Conservation (phyloP, 23 tunicate species). For the Phallusia fumigata region DNA sequence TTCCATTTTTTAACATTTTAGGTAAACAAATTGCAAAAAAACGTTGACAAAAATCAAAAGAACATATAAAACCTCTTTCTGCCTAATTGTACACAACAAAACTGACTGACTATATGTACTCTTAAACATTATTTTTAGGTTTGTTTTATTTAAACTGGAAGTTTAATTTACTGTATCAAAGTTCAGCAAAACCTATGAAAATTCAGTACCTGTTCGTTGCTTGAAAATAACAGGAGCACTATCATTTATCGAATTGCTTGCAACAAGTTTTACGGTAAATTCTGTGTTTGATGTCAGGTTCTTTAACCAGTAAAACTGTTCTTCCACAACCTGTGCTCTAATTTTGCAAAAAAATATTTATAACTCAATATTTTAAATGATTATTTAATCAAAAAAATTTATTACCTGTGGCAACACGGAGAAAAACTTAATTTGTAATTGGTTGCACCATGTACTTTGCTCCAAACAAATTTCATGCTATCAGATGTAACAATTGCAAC, state of each 20-base stretch:
- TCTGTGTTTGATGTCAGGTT: constrained; percentile 1
- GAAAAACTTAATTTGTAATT: not conserved
- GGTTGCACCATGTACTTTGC: not conserved
- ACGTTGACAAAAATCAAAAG: too few species aligned
- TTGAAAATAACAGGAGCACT: not conserved
- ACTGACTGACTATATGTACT: too few species aligned
- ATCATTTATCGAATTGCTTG: not conserved
- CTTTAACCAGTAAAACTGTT: not conserved
- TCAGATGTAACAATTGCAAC: not conserved
- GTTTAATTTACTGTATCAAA: too few species aligned
- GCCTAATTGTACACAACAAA: too few species aligned
- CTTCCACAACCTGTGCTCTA: not conserved
- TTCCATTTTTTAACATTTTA: too few species aligned
- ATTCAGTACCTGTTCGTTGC: not conserved
- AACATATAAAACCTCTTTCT: too few species aligned
- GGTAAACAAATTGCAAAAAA: too few species aligned
- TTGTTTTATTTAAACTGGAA: too few species aligned
- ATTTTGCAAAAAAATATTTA: not conserved
- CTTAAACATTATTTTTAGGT: too few species aligned
- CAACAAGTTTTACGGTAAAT: not conserved
- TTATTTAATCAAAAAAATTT: not conserved
- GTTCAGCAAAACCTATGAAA: too few species aligned
- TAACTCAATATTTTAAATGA: not conserved
- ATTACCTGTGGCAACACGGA: not conserved
- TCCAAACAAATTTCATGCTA: not conserved